phyloP scores from a whole-genome alignment of 2,888 invertebrate genomes.

The Lumbricus terrestris region DNA sequence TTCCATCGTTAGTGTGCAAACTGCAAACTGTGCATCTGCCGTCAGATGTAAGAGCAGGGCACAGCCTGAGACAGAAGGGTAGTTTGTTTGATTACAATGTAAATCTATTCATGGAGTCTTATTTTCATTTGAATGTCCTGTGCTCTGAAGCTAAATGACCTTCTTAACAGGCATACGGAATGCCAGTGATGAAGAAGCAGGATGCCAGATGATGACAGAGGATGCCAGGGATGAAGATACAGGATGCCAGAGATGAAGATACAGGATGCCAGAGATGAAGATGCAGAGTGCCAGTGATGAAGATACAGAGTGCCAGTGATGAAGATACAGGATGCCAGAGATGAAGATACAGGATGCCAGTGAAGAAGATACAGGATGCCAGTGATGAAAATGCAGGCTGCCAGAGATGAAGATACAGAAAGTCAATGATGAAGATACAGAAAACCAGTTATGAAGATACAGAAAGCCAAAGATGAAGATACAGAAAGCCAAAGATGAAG shows the following conservation, averaged over 20 bases:
- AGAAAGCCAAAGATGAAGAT: not conserved
- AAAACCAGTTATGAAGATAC: not conserved
- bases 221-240: not conserved
- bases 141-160: not conserved
- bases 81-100: not conserved
- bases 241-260: not conserved
- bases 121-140: not conserved
- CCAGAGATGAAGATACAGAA: not conserved
- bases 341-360: not conserved
- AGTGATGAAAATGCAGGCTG: too few relatives aligned
- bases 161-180: not conserved
- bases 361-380: not conserved
- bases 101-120: not conserved
- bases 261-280: not conserved
- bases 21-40: not conserved
- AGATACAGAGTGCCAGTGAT: not conserved
- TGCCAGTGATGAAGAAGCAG: not conserved
- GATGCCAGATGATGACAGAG: too few relatives aligned
- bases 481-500: not conserved
- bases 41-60: not conserved
- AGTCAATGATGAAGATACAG: too few relatives aligned
- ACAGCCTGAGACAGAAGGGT: not conserved
- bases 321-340: not conserved
- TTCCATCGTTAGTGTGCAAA: too few relatives aligned
- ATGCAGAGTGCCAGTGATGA: not conserved